Base-by-base conservation (phyloP, 2,113 vertebrate species). In the Myiozetetes cayanensis region DNA sequence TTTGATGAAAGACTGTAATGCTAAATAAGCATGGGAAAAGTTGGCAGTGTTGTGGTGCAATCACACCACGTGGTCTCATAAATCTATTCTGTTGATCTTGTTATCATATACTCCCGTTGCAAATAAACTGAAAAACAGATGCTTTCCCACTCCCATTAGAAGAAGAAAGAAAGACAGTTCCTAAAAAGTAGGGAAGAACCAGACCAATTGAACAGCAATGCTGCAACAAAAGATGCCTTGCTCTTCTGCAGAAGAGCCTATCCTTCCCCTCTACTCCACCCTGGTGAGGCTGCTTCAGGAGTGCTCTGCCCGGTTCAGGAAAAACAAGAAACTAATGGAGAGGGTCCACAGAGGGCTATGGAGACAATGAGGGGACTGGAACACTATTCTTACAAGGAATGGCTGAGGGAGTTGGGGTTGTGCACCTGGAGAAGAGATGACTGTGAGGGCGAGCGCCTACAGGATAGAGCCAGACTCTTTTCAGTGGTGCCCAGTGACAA, bases 261-360 rank as follows among this genome's bases (percentile, higher is more conserved):
- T 70, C 30, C 25, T 83, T 6, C 46, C 13, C 20, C 28, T 46
- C 35, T 28, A 7, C 62, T n/a, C 52, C 8, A 30, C 28, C 67
- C 61, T 46, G 12, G 28, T 4, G 8, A 67, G 52, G 68, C 61
- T 27, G 9, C 19, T 3, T 35, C 41, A 20, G 55, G 39, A 70
- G 35, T 0, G 0, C 41, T 43, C n/a, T 49, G 55, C n/a, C 11
- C 63, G 1, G 0, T 10, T 28, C 49, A 49, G 27, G 18, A 49
- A 35, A 55, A 25, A 20, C 47, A 62, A 63, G 65, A 12, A 63
- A 27, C 30, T 27, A 8, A 31, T 50, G 56, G 12, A 84, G 18
- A 77, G 17, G 12, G 49, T 20, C 49, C 31, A 71, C 12, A 33
- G 31, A 71, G 14, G 10, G 31, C 25, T 44, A 1, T 25, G 17